Base-by-base conservation (phyloP, 2,888 invertebrate genomes). In the Synanthedon formicaeformis region DNA sequence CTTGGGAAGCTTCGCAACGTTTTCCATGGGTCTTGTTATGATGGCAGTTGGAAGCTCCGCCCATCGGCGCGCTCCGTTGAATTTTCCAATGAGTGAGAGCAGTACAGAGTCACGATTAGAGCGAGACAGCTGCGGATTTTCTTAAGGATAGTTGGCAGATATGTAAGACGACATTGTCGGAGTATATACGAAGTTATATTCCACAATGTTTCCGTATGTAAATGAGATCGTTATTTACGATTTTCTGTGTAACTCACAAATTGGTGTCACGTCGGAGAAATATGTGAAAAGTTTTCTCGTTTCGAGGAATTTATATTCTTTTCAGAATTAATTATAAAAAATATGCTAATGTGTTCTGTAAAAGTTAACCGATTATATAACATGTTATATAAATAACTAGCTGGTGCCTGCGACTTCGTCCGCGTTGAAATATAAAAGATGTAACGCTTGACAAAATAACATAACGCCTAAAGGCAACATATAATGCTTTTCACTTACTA, bases 101-200 rank as follows among this genome's bases (percentile, higher is more conserved):
- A 73, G 73, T 70, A 67, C 40, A 56, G 75, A 54, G 55, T 60
- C 64, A 73, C 61, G 65, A 82, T 84, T 83, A 83, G 84, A 86
- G 58, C 52, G 69, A 63, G 69, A 75, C 53, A 57, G 66, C 52
- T 34, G 66, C 58, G 71, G 75, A 66, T 81, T 85, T 85, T 86
- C 86, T 86, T 85, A 69, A 82, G 82, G 82, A 86, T 85, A 85
- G 84, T 85, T 83, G 69, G 68, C 66, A 74, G 73, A 73, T 81
- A 81, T 75, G 67, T 79, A 73, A 77, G 69, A 75, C 72, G 78
- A 80, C 78, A 77, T 71, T 77, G 78, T 76, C 62, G 56, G 67
- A 65, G 73, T 80, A 82, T 70, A 82, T 81, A 83, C 70, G 68
- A 71, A 73, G 65, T 69, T 70, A 65, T 63, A 62, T 70, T 67